These are phyloP conservation scores for Heterotis niloticus DNA, from an alignment of 2,113 vertebrate species.

Conservation along the genomic window DNA sequence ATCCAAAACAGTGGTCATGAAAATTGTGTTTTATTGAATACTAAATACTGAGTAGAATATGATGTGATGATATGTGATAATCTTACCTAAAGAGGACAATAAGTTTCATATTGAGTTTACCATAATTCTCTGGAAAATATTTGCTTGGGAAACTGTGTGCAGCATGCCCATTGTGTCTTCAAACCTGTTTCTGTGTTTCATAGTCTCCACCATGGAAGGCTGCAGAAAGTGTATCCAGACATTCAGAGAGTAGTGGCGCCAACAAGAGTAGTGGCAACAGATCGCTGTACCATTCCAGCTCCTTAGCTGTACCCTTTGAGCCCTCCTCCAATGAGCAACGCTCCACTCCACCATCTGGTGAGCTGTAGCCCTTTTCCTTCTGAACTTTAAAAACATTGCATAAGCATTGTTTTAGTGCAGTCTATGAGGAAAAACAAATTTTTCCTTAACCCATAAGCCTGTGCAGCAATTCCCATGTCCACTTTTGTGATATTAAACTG, in stretches of 20 bases:
- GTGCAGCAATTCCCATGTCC: too few relatives aligned
- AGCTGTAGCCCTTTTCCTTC: conserved; percentile 30
- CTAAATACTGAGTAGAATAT: too few relatives aligned
- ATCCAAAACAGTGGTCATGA: too few relatives aligned
- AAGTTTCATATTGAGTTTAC: too few relatives aligned
- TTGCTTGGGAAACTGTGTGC: not conserved
- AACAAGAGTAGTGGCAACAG: conserved; percentile 51
- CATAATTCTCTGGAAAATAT: not conserved
- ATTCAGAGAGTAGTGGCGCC: conserved; percentile 61
- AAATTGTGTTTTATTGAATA: too few relatives aligned
- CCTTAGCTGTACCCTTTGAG: conserved; percentile 71
- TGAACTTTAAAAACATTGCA: too few relatives aligned
- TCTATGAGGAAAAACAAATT: conserved; percentile 26
- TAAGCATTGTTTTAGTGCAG: too few relatives aligned
- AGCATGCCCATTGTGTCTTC: conserved; percentile 18
- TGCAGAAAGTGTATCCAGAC: conserved; percentile 63
- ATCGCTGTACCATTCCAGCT: conserved; percentile 66
- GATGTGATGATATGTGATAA: too few relatives aligned
- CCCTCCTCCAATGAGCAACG: conserved; percentile 73
- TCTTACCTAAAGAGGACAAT: too few relatives aligned
- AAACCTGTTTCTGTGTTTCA: conserved; percentile 30
- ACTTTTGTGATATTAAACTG: too few relatives aligned
- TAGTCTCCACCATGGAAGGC: conserved; percentile 68
- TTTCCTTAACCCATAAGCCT: conserved; percentile 44
- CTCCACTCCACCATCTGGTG: conserved; percentile 78